Percentiles rank a stretch among this genome's conserved stretches.
These are phyloP conservation scores for Dasypogon diadema DNA, from an alignment of 2,888 invertebrate species.

Conservation along the genomic window DNA sequence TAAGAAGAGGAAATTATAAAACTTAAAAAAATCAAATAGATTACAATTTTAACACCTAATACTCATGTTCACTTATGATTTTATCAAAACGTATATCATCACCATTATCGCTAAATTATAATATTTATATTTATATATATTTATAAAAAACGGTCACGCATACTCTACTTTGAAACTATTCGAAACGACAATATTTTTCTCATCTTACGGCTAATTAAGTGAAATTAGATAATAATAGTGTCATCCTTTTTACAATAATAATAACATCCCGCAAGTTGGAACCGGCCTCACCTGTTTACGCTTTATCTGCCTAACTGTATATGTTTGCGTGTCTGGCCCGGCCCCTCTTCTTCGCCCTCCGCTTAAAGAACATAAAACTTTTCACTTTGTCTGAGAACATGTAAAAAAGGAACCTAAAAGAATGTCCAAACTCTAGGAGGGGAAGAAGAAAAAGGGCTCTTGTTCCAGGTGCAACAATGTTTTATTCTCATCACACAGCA, in stretches of 20 bases:
- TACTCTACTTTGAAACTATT: conserved; percentile 50
- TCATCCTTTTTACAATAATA: conserved; percentile 45
- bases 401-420: neutral
- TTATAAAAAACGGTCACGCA: conserved; percentile 48
- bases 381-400: neutral
- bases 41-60: conserved; percentile 48
- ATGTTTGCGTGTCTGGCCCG: neutral
- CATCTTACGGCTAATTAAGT: conserved; percentile 51
- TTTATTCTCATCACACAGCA: neutral
- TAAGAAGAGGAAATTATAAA: conserved; percentile 39
- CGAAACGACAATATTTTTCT: conserved; percentile 48
- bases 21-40: conserved; percentile 45
- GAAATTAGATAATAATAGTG: conserved; percentile 52
- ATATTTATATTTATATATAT: conserved; percentile 34
- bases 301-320: no score
- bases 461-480: neutral
- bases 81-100: conserved; percentile 51
- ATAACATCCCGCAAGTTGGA: no score
- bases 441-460: neutral
- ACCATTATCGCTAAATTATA: conserved; percentile 50
- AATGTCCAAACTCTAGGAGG: neutral
- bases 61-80: conserved; percentile 50
- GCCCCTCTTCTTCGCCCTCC: neutral
- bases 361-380: neutral
- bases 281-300: no score